Base-by-base conservation (phyloP, 2,113 vertebrate species). In the Circaetus cinerascens region DNA sequence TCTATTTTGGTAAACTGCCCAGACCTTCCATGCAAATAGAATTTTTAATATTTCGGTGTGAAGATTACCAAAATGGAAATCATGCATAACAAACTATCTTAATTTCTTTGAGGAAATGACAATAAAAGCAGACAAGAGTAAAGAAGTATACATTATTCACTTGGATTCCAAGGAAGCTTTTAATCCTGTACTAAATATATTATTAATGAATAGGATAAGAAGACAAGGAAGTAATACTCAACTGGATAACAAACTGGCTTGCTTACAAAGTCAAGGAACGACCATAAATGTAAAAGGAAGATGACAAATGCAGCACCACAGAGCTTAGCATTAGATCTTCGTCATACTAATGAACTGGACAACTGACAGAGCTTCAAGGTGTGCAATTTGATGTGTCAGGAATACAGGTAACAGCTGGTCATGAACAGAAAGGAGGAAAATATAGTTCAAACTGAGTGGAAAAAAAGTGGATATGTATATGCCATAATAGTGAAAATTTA, bases 151-250 rank as follows among this genome's bases (percentile, higher is more conserved):
- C n/a, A 68, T 84, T 90, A 81, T 88, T 94, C 63, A 85, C 71
- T 89, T 92, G 50, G 45, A 80, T 90, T 93, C 69, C 50, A 95
- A 93, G 46, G 87, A 94, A 87, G 81, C 9, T 95, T 97, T 94
- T 66, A 93, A 84, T 50, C 34, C 55, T 74, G 25, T 68, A 51
- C 50, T 17, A 85, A 68, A 89, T 38, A 86, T 7, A 34, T 81
- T 60, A 72, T 81, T 91, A 85, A 96, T 88, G 48, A 60, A 64
- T 15, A 45, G 30, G 43, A 25, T 72, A 59, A 66, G 48, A 83
- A 93, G 57, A 55, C 84, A 63, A 62, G 71, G 53, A 78, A 82
- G 86, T 85, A 67, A 95, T 29, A 59, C 23, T 91, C 63, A 90
- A 56, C 81, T 67, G 82, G 93, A 55, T 38, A 92, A 83, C 34